phyloP scores from a whole-genome alignment of 2,797 vertebrate species.

The Catharus ustulatus region DNA sequence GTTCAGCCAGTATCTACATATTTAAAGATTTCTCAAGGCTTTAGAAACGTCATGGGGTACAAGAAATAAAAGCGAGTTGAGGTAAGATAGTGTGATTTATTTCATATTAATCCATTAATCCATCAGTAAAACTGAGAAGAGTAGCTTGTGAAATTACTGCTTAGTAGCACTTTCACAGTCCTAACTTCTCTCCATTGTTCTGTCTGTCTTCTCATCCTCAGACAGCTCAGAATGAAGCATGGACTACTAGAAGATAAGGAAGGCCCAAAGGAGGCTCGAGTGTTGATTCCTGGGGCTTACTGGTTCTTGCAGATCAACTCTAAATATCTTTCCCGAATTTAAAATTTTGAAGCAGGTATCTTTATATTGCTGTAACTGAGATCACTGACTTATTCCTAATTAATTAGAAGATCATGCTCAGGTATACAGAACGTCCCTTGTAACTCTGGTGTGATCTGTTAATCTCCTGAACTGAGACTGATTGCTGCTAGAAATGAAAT shows the following conservation, averaged over 20 bases:
- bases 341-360: not conserved
- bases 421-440: not conserved
- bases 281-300: fast-evolving
- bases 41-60: not conserved
- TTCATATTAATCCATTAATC: not conserved
- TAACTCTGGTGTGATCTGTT: not conserved
- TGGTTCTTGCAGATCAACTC: not conserved
- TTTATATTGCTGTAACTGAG: not conserved
- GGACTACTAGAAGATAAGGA: not conserved
- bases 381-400: not conserved
- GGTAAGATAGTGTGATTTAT: not conserved
- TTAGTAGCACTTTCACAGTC: not conserved
- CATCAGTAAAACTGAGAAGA: not conserved
- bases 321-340: not conserved
- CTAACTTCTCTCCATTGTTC: not conserved
- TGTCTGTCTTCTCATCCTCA: not conserved
- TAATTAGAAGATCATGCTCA: not conserved
- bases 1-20: not conserved
- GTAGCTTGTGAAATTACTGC: not conserved
- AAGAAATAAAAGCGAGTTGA: not conserved
- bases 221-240: not conserved
- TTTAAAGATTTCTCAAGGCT: not conserved
- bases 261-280: not conserved
- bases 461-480: not conserved
- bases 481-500: constrained; percentile 23